Evolutionary conservation across 2,797 vertebrate species (phyloP).

Genomic region (Poeciliopsis infans): DNA sequence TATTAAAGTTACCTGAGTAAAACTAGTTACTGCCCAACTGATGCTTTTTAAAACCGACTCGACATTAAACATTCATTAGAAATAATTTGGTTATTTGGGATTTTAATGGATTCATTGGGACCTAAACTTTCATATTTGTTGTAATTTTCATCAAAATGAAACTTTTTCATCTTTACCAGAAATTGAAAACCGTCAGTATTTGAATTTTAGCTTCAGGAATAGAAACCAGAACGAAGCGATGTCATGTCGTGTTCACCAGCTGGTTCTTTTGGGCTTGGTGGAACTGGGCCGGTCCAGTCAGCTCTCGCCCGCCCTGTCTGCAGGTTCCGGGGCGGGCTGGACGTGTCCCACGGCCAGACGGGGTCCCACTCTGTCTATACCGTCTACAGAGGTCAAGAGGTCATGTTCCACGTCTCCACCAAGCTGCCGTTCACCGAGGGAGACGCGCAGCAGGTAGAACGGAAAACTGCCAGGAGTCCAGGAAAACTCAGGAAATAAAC

Average conservation of each 20-base stretch:
- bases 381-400: conserved; percentile 88
- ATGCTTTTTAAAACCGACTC: not conserved
- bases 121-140: not conserved
- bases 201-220: not conserved
- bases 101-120: not conserved
- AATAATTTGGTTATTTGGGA: not conserved
- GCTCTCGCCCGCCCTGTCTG: not conserved
- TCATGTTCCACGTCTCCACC: conserved; percentile 97
- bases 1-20: no score
- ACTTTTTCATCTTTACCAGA: not conserved
- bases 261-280: not conserved
- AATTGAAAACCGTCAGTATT: not conserved
- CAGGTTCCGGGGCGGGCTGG: conserved; percentile 94
- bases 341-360: conserved; percentile 93
- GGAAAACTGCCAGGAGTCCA: not conserved
- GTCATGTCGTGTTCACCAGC: not conserved
- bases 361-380: conserved; percentile 92
- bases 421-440: conserved; percentile 95
- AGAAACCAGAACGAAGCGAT: not conserved
- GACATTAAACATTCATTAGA: not conserved
- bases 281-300: not conserved
- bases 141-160: not conserved
- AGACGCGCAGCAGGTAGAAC: conserved; percentile 89
- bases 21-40: no score
- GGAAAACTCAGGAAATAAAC: not conserved